Evolutionary conservation across 1,140 invertebrate genomes (phyloP).

Genomic region (Drosophila navojoa): DNA sequence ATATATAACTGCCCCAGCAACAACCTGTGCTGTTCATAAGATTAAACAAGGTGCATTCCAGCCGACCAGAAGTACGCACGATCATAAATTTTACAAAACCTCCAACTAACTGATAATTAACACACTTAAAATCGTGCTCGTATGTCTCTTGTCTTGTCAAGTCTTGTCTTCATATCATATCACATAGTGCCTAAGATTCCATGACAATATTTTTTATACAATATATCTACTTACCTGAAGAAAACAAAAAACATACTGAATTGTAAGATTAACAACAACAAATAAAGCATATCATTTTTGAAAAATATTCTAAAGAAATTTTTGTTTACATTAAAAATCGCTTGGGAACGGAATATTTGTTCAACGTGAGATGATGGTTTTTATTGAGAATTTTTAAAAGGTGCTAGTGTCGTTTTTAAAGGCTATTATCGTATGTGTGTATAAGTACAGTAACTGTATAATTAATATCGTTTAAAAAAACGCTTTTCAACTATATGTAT

Average conservation of each 20-base stretch:
- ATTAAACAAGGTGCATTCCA: conserved; percentile 91
- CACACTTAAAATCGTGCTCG: conserved; percentile 3
- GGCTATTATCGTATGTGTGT: conserved; percentile 68
- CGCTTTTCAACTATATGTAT: conserved; percentile 53
- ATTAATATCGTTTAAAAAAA: conserved; percentile 75
- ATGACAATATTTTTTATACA: conserved; percentile 72
- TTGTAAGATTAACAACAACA: conserved; percentile 45
- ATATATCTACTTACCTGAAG: conserved; percentile 47
- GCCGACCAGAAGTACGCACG: conserved; percentile 91
- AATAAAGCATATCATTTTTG: conserved; percentile 38
- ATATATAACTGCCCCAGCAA: conserved; percentile 87
- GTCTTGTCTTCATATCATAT: conserved; percentile 58
- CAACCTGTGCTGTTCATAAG: conserved; percentile 91
- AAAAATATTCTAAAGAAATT: not conserved
- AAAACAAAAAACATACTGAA: conserved; percentile 35
- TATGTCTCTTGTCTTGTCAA: conserved; percentile 8
- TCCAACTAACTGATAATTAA: conserved; percentile 72
- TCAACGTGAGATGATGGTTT: conserved; percentile 76
- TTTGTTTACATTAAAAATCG: not conserved
- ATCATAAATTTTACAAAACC: conserved; percentile 92
- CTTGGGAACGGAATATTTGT: not conserved
- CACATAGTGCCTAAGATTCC: conserved; percentile 56
- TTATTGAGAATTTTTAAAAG: conserved; percentile 75
- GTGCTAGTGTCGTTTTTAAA: conserved; percentile 75
- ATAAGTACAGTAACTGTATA: conserved; percentile 74